Evolutionary conservation across 2,113 vertebrate genomes (phyloP).

Genomic region (Morone chrysops): DNA sequence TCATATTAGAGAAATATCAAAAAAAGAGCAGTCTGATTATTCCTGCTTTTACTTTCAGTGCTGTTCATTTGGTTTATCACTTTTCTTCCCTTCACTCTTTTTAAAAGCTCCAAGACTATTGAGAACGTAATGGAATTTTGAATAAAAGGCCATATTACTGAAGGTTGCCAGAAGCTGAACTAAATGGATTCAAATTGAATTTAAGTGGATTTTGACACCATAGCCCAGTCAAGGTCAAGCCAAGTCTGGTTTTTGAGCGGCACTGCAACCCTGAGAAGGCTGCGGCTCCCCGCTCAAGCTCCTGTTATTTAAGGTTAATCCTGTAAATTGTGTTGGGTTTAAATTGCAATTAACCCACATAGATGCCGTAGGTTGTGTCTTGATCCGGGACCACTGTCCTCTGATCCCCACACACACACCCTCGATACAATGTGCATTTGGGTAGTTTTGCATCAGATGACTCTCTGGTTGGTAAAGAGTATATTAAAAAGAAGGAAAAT

Average conservation of each 20-base stretch:
- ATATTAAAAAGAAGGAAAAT: slow-evolving; percentile 45
- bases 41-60: neutral
- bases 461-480: slow-evolving; percentile 38
- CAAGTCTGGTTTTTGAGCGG: slow-evolving; percentile 14
- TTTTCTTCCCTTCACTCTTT: slow-evolving; percentile 14
- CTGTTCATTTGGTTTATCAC: slow-evolving; percentile 26
- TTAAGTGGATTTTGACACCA: slow-evolving; percentile 73
- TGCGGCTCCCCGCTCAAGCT: neutral
- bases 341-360: slow-evolving; percentile 70
- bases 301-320: slow-evolving; percentile 69
- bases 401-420: slow-evolving; percentile 36
- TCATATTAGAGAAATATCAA: neutral
- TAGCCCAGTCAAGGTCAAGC: slow-evolving; percentile 69
- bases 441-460: slow-evolving; percentile 31
- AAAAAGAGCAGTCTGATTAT: neutral
- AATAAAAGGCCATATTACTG: slow-evolving; percentile 50
- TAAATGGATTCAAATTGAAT: slow-evolving; percentile 75
- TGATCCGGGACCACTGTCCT: slow-evolving; percentile 34
- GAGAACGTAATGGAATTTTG: slow-evolving; percentile 47
- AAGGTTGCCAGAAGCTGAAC: slow-evolving; percentile 69
- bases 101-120: slow-evolving; percentile 28
- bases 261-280: slow-evolving; percentile 10
- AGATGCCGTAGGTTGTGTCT: slow-evolving; percentile 29
- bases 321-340: slow-evolving; percentile 67
- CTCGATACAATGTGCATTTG: slow-evolving; percentile 37